Conservation (phyloP, 2,113 vertebrate genomes). For the Psephotus haematonotus region DNA sequence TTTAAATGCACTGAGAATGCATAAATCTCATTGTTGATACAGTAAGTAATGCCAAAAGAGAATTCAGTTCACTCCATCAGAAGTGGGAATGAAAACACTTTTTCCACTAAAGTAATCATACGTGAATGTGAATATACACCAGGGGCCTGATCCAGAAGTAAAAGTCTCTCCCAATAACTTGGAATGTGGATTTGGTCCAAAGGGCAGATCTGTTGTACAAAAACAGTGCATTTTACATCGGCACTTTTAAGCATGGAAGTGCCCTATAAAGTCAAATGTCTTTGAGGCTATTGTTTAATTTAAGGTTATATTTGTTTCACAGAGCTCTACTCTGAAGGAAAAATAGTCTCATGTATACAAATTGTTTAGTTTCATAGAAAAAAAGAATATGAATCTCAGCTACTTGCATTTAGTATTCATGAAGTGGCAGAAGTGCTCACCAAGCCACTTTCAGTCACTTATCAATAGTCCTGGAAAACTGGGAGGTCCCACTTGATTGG, state of each 20-base stretch:
- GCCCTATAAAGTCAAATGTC: not conserved
- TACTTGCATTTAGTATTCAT: not conserved
- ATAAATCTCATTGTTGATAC: conserved; percentile 35
- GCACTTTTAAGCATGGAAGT: not conserved
- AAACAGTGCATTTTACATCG: not conserved
- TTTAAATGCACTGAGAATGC: not conserved
- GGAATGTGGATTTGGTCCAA: conserved; percentile 22
- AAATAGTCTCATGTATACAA: not conserved
- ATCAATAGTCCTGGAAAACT: not conserved
- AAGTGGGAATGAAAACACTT: conserved; percentile 47
- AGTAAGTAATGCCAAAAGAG: conserved; percentile 16
- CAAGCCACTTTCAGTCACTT: not conserved
- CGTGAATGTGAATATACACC: conserved; percentile 31
- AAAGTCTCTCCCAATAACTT: conserved; percentile 10
- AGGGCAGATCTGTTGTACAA: not conserved
- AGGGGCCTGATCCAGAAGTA: conserved; percentile 28
- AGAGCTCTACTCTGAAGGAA: not conserved
- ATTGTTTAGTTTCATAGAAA: not conserved
- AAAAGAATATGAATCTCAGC: not conserved
- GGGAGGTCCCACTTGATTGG: not conserved
- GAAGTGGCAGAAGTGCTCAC: not conserved
- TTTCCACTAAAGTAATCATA: conserved; percentile 47
- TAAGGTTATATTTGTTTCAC: not conserved
- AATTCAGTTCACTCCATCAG: conserved; percentile 30
- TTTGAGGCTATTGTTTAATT: not conserved